Evolutionary conservation across 2,113 vertebrate genomes (phyloP), one percentile per base, ranked within the genome.

Genomic region (Corydoras sp.): DNA sequence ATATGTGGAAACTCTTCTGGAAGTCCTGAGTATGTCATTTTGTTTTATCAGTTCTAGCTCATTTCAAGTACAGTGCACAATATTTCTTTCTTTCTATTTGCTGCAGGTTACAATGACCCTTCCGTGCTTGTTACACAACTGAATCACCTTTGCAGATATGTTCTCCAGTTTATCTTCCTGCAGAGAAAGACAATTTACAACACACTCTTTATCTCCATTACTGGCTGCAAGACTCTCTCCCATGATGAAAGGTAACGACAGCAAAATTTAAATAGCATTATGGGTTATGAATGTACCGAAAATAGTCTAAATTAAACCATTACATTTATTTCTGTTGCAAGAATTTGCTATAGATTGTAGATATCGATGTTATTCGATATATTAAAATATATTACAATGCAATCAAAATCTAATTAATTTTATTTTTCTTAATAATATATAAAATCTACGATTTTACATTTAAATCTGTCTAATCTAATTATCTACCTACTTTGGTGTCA

Each of bases 1-100:
- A 1, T 96, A 92, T 0, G 85, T 94, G 72, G 97, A 99, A 79
- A 86, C 90, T 71, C 92, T 99, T 1, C 85, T 99, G 59, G 97
- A 97, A 77, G 93, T 98, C 68, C 90, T 98, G 73, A 92, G 97
- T 99, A 85, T 87, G 85, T 75, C 35, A 11, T 1, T 71, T 1
- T 50, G 24, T 30, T 3, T 48, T 8, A 9, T 54, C 24, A 54
- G 4, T 15, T 68, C 11, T 29, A 15, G 8, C 48, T 24, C 32
- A 2, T 48, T 32, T 59, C 7, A 43, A 43, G 7, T 43, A 14
- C 11, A 9, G 9, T 59, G 35, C 3, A 15, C 24, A 49, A 15
- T 15, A 32, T 64, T 10, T 35, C 2, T 0, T 12, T 15, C 29
- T 58, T 6, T 56, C 32, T 13, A 1, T 64, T 62, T 68, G 9